Evolutionary conservation across 2,888 invertebrate species (phyloP), one percentile per base, ranked within the genome.

Genomic region (Proisotoma minuta): DNA sequence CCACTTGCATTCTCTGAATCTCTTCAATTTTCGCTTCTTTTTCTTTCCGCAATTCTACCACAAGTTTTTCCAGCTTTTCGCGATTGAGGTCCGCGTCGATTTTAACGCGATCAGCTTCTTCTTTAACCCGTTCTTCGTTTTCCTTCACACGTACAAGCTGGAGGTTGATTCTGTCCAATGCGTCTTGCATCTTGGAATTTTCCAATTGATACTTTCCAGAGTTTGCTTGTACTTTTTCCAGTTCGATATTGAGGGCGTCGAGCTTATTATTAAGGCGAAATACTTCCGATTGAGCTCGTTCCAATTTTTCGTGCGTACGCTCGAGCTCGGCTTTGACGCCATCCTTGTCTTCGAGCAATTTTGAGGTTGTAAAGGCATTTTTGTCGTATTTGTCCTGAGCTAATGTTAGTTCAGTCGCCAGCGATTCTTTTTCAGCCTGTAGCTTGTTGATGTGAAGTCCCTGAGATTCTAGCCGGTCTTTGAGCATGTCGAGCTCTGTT

Each of bases 11-110:
- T 74, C 91, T 83, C 0, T 90, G 87, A 74, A 90, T 84, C 79
- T 94, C 94, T 77, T 94, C 93, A 77, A 92, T 91, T 57, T 88
- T 87, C 75, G 92, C 91, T 76, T 93, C 93, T 80, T 87, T 90
- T 28, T 89, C 78, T 60, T 91, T 83, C 73, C 93, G 82, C 51
- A 91, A 66, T 34, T 69, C 69, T 3, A 26, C 27, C 24, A 28
- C 29, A 10, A 63, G 23, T 50, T 60, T 63, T 20, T 68, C 68
- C 18, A 65, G 48, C 49, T 68, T 68, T 27, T 68, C 68, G 24
- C 68, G 23, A 10, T 57, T 56, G 15, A 68, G 60, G 53, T 60
- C 61, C 27, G 68, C 63, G 51, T 72, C 72, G 48, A 70, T 66
- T 62, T 60, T 63, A 29, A 63, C 60, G 34, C 70, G 68, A 18